A percentile compares a stretch with the other conserved stretches of the same genome.
Evolutionary conservation across 2,888 invertebrate genomes (phyloP).

Genomic region (Oeneis ivallda): DNA sequence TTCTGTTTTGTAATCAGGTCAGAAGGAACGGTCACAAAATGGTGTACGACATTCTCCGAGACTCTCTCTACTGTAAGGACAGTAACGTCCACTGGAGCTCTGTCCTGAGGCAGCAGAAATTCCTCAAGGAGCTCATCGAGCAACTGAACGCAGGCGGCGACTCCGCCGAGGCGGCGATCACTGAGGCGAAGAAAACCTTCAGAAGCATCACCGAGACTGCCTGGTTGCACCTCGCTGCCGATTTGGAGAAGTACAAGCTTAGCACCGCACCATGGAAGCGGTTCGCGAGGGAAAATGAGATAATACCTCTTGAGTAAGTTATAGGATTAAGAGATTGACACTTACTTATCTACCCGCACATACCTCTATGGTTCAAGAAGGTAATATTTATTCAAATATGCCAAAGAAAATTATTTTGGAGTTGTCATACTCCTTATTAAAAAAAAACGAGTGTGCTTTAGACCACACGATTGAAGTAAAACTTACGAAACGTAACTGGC

Average conservation of each 20-base stretch:
- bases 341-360: not conserved
- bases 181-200: slow-evolving; percentile 82
- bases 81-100: slow-evolving; percentile 87
- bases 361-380: too few relatives aligned
- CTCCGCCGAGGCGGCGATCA: slow-evolving; percentile 67
- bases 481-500: too few relatives aligned
- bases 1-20: slow-evolving; percentile 47
- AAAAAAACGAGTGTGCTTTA: too few relatives aligned
- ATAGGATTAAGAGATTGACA: not conserved
- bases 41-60: slow-evolving; percentile 71
- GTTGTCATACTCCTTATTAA: too few relatives aligned
- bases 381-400: too few relatives aligned
- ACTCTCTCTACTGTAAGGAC: slow-evolving; percentile 75
- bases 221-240: slow-evolving; percentile 88
- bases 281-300: slow-evolving; percentile 57
- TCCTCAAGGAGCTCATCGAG: slow-evolving; percentile 85
- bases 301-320: slow-evolving; percentile 57
- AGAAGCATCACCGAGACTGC: slow-evolving; percentile 80
- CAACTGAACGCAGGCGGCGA: slow-evolving; percentile 78
- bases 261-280: slow-evolving; percentile 80
- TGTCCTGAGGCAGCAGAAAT: slow-evolving; percentile 88
- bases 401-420: too few relatives aligned
- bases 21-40: slow-evolving; percentile 85
- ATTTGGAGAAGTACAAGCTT: slow-evolving; percentile 83
- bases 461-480: too few relatives aligned